Evolutionary conservation across 2,888 invertebrate species (phyloP).

Genomic region (Drosophila emarginata): DNA sequence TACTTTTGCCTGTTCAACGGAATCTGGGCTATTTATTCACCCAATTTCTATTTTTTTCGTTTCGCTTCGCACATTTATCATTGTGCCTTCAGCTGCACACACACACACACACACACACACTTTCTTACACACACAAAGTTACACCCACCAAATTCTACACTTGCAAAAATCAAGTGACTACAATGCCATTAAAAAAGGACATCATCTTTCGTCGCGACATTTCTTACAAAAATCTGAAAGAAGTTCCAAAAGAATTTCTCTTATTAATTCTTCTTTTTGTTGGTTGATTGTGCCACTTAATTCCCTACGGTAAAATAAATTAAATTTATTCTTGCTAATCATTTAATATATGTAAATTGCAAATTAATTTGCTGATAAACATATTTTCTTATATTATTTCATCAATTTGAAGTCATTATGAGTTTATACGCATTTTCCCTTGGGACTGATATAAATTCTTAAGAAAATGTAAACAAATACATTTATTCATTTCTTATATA

Average conservation of each 20-base stretch:
- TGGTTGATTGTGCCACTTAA: background rate
- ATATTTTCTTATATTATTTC: background rate
- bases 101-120: constrained; percentile 47
- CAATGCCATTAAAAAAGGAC: constrained; percentile 6
- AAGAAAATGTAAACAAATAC: background rate
- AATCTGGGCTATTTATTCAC: constrained; percentile 80
- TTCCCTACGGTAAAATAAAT: background rate
- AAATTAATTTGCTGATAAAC: constrained; percentile 1
- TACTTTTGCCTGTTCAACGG: constrained; percentile 67
- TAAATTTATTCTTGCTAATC: background rate
- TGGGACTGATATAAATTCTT: background rate
- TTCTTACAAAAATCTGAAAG: background rate
- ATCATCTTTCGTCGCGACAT: background rate
- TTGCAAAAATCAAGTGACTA: constrained; percentile 55
- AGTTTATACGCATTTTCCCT: background rate
- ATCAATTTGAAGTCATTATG: background rate
- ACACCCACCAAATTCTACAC: constrained; percentile 68
- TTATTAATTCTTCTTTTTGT: background rate
- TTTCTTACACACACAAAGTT: constrained; percentile 44
- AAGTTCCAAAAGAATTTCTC: constrained; percentile 24
- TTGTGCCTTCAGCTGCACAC: constrained; percentile 72
- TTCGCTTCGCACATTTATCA: constrained; percentile 72
- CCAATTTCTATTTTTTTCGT: constrained; percentile 74
- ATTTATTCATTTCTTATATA: no score
- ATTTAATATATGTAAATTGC: background rate